Percentiles rank a stretch among this genome's conserved stretches.
These are phyloP conservation scores for Sphaeramia orbicularis DNA, from an alignment of 2,797 vertebrate species.

Conservation along the genomic window DNA sequence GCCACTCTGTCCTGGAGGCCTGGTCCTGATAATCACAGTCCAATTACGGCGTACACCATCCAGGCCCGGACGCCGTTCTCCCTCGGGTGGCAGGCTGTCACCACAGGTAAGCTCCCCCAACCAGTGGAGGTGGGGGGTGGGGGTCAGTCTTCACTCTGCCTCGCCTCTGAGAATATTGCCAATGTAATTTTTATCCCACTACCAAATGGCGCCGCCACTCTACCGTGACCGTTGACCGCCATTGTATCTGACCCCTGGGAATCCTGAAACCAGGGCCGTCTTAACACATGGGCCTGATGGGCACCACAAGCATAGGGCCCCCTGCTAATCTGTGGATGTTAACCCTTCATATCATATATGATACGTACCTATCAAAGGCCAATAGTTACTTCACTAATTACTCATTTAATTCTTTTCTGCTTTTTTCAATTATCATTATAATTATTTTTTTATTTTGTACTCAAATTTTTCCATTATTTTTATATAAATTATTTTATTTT, in stretches of 20 bases:
- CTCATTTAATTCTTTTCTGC: too few species aligned
- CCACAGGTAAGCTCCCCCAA: conserved; percentile 91
- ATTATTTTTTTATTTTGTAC: too few species aligned
- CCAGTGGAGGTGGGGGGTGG: conserved; percentile 35
- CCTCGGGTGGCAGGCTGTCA: conserved; percentile 97
- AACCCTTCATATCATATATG: too few species aligned
- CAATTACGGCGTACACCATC: conserved; percentile 93
- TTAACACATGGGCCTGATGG: too few species aligned
- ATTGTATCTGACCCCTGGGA: conserved; percentile 71
- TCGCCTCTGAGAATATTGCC: conserved; percentile 67
- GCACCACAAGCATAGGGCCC: too few species aligned
- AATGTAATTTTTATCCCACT: conserved; percentile 69
- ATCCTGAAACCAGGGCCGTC: conserved; percentile 21
- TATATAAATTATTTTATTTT: too few species aligned
- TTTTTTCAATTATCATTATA: too few species aligned
- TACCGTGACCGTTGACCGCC: conserved; percentile 67
- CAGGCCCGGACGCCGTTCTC: conserved; percentile 98
- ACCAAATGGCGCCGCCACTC: conserved; percentile 56
- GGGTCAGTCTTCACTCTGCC: conserved; percentile 52
- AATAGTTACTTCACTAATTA: too few species aligned
- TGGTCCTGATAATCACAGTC: conserved; percentile 98
- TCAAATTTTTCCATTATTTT: too few species aligned
- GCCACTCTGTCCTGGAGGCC: conserved; percentile 97
- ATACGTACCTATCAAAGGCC: too few species aligned
- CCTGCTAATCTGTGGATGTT: too few species aligned